A percentile compares a stretch with the other conserved stretches of the same genome.
Evolutionary conservation across 1,140 invertebrate species (phyloP).

Genomic region (Solen grandis): DNA sequence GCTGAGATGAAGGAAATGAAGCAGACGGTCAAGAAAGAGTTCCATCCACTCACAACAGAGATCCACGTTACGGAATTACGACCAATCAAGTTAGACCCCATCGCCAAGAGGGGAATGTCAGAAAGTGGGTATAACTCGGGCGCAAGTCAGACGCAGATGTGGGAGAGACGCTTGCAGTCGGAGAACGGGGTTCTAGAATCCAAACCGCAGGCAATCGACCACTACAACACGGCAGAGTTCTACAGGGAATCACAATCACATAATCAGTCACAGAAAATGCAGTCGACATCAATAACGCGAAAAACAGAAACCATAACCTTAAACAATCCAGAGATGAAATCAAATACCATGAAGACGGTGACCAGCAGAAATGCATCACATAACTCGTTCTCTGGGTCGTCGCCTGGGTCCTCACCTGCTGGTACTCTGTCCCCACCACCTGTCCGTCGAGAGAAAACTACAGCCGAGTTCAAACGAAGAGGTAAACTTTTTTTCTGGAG

Average conservation of each 20-base stretch:
- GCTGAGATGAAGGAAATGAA: constrained; percentile 44
- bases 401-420: constrained; percentile 7
- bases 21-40: constrained; percentile 37
- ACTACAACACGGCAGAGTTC: not conserved
- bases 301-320: not conserved
- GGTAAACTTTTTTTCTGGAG: constrained; percentile 27
- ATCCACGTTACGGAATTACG: constrained; percentile 51
- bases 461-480: constrained; percentile 44
- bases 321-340: constrained; percentile 2
- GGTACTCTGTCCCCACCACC: constrained; percentile 14
- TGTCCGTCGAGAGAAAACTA: not conserved
- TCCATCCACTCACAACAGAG: constrained; percentile 51
- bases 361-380: constrained; percentile 26
- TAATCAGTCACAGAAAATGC: too few relatives aligned
- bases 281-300: not conserved
- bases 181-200: constrained; percentile 18
- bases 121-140: not conserved
- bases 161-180: constrained; percentile 41
- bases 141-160: constrained; percentile 1
- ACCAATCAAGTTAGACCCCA: constrained; percentile 47
- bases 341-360: constrained; percentile 38
- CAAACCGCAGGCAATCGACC: not conserved
- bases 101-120: not conserved
- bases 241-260: too few relatives aligned
- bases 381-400: not conserved